A percentile compares a stretch with the other conserved stretches of the same genome.
phyloP scores from a whole-genome alignment of 92 coral and sea anemone genomes.

The Phymanthus crucifer region DNA sequence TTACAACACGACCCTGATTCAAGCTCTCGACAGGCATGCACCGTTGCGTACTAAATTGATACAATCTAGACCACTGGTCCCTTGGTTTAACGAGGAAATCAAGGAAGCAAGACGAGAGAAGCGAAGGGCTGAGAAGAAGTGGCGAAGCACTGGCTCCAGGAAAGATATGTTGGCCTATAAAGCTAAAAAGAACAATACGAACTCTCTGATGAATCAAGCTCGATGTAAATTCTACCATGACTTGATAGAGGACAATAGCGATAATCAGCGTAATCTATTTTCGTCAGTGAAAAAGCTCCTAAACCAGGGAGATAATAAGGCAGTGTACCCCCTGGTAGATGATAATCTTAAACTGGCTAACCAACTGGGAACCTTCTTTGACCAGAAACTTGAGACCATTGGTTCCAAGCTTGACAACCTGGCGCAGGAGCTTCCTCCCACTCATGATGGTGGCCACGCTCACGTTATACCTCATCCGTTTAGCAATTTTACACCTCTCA shows the following conservation, averaged over 20 bases:
- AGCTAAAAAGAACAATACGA: neutral
- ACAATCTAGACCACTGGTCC: constrained; percentile 48
- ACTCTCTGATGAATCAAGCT: neutral
- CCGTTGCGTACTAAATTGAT: constrained; percentile 46
- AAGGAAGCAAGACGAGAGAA: constrained; percentile 38
- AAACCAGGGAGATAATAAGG: neutral
- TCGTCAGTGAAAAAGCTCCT: neutral
- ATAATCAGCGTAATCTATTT: neutral
- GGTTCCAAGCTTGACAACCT: neutral
- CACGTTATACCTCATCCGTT: no score
- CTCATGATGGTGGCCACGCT: neutral
- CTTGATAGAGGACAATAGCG: neutral
- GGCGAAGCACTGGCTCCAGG: constrained; percentile 33
- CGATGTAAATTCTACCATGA: neutral
- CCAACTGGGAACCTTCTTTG: neutral
- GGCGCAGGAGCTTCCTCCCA: neutral
- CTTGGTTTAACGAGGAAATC: constrained; percentile 51
- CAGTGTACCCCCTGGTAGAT: neutral
- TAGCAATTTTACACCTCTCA: neutral
- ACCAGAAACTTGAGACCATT: neutral
- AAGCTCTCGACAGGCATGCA: constrained; percentile 51
- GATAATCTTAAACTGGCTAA: neutral
- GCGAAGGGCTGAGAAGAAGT: constrained; percentile 19
- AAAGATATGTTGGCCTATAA: neutral
- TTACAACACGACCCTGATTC: constrained; percentile 47